These are phyloP conservation scores for Pardosa pseudoannulata DNA, from an alignment of 2,888 invertebrate genomes.

Conservation along the genomic window DNA sequence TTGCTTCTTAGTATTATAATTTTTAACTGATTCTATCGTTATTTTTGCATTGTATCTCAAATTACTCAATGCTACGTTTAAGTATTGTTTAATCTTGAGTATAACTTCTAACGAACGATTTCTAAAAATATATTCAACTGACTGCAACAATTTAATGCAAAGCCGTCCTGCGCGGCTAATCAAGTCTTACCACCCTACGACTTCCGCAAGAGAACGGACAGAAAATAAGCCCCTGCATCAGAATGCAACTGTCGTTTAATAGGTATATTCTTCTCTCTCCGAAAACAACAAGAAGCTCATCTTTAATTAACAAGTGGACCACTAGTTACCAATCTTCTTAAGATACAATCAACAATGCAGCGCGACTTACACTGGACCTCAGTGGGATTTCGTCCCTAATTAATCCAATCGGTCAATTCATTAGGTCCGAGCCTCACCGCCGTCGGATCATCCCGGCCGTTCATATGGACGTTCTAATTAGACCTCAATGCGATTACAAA, in stretches of 20 bases:
- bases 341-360: slow-evolving; percentile 39
- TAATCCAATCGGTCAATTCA: slow-evolving; percentile 69
- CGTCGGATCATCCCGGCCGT: slow-evolving; percentile 43
- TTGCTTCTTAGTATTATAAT: no score
- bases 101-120: no score
- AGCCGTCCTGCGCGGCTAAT: no score
- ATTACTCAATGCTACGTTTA: no score
- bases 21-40: no score
- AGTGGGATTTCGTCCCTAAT: slow-evolving; percentile 48
- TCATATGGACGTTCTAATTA: slow-evolving; percentile 47
- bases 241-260: not conserved
- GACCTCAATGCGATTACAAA: slow-evolving; percentile 51
- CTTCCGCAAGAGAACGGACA: not conserved
- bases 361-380: slow-evolving; percentile 22
- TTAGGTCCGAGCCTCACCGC: slow-evolving; percentile 21
- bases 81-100: no score
- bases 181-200: no score
- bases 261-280: not conserved
- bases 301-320: not conserved
- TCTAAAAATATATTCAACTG: no score
- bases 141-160: no score
- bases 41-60: no score
- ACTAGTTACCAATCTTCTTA: slow-evolving; percentile 33
- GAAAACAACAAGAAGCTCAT: not conserved
- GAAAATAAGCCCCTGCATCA: not conserved